Base-by-base conservation (phyloP, 2,113 vertebrate genomes). In the Plectropomus leopardus region DNA sequence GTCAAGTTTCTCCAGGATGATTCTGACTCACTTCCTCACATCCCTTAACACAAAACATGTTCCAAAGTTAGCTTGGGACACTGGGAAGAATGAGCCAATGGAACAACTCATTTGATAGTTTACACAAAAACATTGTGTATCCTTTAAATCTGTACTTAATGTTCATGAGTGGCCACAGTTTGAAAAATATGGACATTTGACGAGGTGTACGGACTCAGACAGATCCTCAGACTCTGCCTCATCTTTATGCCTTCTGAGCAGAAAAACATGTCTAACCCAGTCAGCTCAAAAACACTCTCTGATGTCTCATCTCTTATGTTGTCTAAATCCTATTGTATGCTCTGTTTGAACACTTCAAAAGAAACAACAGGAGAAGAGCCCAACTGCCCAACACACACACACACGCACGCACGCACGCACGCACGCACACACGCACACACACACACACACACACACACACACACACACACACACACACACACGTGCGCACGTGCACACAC, bases 261-360 rank as follows among this genome's bases (percentile, higher is more conserved):
- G 32, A 78, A 72, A 55, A 75, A 71, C 42, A 50, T 2, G 32
- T 67, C 54, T 23, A 55, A 79, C 71, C 30, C 14, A 24, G 32
- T 73, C 77, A 80, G 61, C 21, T 21, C 23, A 2, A 66, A 69
- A 54, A 81, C 36, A 13, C 21, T 67, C 67, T 42, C n/a, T 67
- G 67, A 72, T 64, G 69, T 60, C 72, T 83, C 78, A 50, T 70
- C 68, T 55, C 5, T 5, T 7, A 40, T 40, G 36, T 10, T 1
- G 23, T 54, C 82, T 57, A 48, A 80, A 81, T 66, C 65, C 3
- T 67, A 2, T 24, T 57, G 28, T 78, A 44, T 23, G 76, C 72
- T 86, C 53, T 47, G 51, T 66, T 82, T 69, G 45, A 72, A 80
- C 57, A 66, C 60, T 77, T 86, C 81, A 84, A 86, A 87, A 53